phyloP scores from a whole-genome alignment of 2,888 invertebrate species.

The Synergus japonicus region DNA sequence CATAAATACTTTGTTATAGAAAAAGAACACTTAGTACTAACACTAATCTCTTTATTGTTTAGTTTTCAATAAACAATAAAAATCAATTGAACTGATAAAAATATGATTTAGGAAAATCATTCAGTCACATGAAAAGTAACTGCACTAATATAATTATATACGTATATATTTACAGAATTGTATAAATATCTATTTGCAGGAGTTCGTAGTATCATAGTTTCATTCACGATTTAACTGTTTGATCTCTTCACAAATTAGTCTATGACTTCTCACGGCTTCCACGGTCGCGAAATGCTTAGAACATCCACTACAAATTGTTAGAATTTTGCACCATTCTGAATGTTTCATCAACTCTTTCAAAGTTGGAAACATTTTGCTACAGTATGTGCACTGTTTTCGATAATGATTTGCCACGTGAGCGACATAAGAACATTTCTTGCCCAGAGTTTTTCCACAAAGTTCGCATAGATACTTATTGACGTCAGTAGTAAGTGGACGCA shows the following conservation, averaged over 20 bases:
- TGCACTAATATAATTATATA: background rate
- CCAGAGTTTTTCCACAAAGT: background rate
- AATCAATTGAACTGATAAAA: no score
- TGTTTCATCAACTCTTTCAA: background rate
- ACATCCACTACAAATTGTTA: background rate
- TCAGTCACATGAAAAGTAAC: no score
- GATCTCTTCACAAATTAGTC: conserved; percentile 1
- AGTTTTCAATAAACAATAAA: no score
- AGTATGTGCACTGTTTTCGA: conserved; percentile 6
- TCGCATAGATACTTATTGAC: background rate
- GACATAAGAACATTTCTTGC: background rate
- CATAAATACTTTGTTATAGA: no score
- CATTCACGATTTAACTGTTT: background rate
- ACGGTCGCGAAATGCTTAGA: background rate
- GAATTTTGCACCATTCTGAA: background rate
- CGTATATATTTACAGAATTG: no score
- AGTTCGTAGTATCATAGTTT: background rate
- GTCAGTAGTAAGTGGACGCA: background rate
- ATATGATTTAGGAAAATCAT: no score
- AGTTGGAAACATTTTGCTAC: background rate
- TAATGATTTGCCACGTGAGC: conserved; percentile 5
- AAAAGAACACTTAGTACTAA: no score
- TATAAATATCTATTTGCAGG: background rate
- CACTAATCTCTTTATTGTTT: no score
- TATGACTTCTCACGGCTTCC: background rate